phyloP scores from a whole-genome alignment of 2,113 vertebrate species.

The Gavialis gangeticus region DNA sequence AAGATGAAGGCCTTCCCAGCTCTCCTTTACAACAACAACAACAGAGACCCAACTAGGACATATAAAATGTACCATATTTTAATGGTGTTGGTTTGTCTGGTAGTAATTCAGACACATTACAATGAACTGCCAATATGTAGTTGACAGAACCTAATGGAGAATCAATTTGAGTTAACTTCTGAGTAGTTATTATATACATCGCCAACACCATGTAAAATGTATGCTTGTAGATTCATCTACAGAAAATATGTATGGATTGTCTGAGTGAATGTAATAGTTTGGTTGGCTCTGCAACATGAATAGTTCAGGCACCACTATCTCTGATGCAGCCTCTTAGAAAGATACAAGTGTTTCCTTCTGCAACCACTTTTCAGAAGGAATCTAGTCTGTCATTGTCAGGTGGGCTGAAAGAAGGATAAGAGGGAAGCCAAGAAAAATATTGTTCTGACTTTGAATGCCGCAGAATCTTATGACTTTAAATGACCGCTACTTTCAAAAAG shows the following conservation, averaged over 20 bases:
- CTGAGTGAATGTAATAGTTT: constrained; percentile 25
- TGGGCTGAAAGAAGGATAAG: background rate
- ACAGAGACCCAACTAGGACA: background rate
- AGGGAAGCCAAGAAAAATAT: constrained; percentile 72
- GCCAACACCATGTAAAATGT: no score
- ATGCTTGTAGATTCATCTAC: constrained; percentile 9
- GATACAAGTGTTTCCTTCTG: constrained; percentile 23
- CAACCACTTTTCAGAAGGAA: background rate
- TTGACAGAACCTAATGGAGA: background rate
- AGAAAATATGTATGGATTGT: constrained; percentile 41
- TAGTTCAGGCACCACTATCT: constrained; percentile 14
- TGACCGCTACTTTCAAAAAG: constrained; percentile 40
- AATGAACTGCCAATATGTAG: background rate
- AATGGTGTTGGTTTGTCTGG: background rate
- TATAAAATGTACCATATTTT: background rate
- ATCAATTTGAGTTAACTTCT: background rate
- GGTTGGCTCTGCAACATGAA: constrained; percentile 38
- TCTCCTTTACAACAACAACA: background rate
- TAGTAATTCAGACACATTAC: background rate
- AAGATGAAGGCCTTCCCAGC: background rate
- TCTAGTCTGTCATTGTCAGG: constrained; percentile 27
- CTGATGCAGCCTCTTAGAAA: constrained; percentile 57
- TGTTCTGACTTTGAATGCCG: constrained; percentile 53
- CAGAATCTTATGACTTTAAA: constrained; percentile 65
- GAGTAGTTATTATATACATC: no score